Evolutionary conservation across 2,113 vertebrate species (phyloP).

Genomic region (Motacilla alba): DNA sequence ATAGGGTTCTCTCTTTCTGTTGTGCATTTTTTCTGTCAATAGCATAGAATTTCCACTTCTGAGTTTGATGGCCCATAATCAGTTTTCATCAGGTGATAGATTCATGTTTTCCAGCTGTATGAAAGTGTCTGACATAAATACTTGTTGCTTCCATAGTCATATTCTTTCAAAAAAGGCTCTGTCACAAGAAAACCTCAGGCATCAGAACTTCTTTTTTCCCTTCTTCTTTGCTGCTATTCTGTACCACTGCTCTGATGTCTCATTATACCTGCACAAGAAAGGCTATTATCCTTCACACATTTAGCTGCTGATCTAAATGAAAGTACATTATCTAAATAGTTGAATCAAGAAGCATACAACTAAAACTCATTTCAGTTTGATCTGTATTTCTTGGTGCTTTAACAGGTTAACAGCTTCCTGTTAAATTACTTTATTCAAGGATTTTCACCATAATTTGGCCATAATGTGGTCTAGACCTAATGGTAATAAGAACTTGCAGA

Average conservation of each 20-base stretch:
- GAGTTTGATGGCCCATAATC: neutral
- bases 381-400: constrained; percentile 64
- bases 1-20: neutral
- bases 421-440: constrained; percentile 65
- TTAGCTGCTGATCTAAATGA: constrained; percentile 68
- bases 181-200: neutral
- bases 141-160: neutral
- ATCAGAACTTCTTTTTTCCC: neutral
- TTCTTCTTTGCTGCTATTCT: neutral
- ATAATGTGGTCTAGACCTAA: constrained; percentile 58
- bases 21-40: neutral
- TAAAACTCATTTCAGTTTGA: constrained; percentile 59
- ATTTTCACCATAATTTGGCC: constrained; percentile 58
- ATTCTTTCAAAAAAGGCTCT: neutral
- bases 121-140: constrained; percentile 27
- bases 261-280: constrained; percentile 50
- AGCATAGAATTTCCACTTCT: neutral
- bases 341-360: constrained; percentile 64
- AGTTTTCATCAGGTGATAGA: constrained; percentile 24
- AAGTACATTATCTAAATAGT: constrained; percentile 66
- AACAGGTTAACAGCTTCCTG: constrained; percentile 63
- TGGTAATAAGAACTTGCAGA: constrained; percentile 44
- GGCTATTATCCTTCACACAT: constrained; percentile 51
- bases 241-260: constrained; percentile 22
- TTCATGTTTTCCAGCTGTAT: neutral